phyloP scores from a whole-genome alignment of 2,888 invertebrate genomes.

The Protophormia terraenovae region DNA sequence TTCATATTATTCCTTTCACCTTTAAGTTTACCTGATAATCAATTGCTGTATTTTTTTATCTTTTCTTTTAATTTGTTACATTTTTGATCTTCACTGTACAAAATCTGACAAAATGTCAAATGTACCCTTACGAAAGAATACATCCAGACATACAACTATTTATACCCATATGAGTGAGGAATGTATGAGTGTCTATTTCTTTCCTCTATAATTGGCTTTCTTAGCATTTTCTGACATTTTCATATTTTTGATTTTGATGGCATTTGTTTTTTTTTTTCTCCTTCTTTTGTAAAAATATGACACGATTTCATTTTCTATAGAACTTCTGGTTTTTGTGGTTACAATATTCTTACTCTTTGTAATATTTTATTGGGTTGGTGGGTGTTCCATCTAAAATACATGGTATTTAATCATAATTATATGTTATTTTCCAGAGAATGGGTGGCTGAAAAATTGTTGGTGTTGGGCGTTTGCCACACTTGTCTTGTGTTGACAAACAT shows the following conservation, averaged over 20 bases:
- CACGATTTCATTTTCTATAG: slow-evolving; percentile 46
- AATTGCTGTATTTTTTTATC: no score
- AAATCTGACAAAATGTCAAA: neutral
- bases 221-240: slow-evolving; percentile 50
- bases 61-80: no score
- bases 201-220: slow-evolving; percentile 65
- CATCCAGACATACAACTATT: neutral
- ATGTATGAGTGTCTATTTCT: slow-evolving; percentile 25
- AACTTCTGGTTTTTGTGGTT: slow-evolving; percentile 52
- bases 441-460: slow-evolving; percentile 11
- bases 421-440: slow-evolving; percentile 22
- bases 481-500: slow-evolving; percentile 70
- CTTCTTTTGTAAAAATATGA: slow-evolving; percentile 52
- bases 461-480: slow-evolving; percentile 55
- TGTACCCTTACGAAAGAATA: neutral
- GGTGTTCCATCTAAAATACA: slow-evolving; percentile 11
- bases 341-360: neutral
- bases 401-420: slow-evolving; percentile 60
- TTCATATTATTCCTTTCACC: no score
- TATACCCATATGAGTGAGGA: neutral
- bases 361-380: neutral
- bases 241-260: slow-evolving; percentile 57
- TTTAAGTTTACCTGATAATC: no score
- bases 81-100: neutral
- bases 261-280: slow-evolving; percentile 19